Base-by-base conservation (phyloP, 2,797 vertebrate species). In the Pangasius larnaudii region DNA sequence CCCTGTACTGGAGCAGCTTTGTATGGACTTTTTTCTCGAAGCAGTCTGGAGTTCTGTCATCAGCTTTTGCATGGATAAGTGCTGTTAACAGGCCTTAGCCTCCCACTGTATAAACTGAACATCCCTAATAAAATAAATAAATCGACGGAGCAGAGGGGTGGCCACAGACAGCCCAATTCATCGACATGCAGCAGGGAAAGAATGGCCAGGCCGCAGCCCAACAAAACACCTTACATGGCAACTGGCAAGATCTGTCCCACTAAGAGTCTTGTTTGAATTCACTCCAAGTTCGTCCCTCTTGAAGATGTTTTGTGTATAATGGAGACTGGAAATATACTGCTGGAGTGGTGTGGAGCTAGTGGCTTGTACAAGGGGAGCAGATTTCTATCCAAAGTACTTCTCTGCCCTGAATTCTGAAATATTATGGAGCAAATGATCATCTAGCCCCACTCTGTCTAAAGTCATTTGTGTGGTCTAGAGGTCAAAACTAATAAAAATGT, bases 231-330 rank as follows among this genome's bases (percentile, higher is more conserved):
- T 86, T 90, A 90, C 75, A 91, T 92, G 89, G 91, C 89, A 79
- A 72, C 87, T 87, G 84, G 87, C 36, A 67, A n/a, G n/a, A 84
- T 90, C n/a, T 56, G 5, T 88, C 90, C 92, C 90, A 30, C 65
- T 92, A 90, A 90, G 87, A 67, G 71, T 88, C 63, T 92, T 89
- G 89, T 91, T 91, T 93, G 92, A 91, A 89, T 88, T 86, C 75
- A 89, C 92, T 87, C 91, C 36, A 88, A 85, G 53, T 80, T 85
- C 51, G 92, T 92, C 92, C 88, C 88, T 91, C 87, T 39, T 56
- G 27, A 82, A 83, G 58, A 79, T 59, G 11, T 71, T 80, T 78
- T 81, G 51, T 72, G 65, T 39, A 69, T 49, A 85, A 78, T 36
- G 42, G 19, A 9, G 84, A 72, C 51, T 69, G 27, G 11, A 71